phyloP scores from a whole-genome alignment of 2,797 vertebrate species.

The Liparis tanakae region DNA sequence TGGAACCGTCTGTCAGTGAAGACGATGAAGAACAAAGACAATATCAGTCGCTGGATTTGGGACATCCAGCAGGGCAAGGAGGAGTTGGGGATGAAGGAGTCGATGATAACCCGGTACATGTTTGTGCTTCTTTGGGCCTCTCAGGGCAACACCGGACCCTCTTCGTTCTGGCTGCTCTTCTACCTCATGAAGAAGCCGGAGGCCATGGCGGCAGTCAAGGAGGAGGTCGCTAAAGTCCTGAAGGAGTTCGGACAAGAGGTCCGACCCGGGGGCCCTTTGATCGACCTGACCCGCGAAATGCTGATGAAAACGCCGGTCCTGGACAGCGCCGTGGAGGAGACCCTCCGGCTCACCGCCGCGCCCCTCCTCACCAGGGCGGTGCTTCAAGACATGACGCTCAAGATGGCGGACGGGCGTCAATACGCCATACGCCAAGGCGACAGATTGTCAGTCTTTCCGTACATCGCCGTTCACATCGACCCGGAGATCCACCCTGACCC shows the following conservation, averaged over 20 bases:
- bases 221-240: constrained; percentile 81
- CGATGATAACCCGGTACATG: constrained; percentile 87
- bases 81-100: constrained; percentile 69
- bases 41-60: constrained; percentile 88
- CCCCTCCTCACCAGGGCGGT: constrained; percentile 85
- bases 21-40: constrained; percentile 78
- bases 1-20: constrained; percentile 82
- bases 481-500: constrained; percentile 90
- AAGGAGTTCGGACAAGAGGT: constrained; percentile 79
- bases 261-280: constrained; percentile 52
- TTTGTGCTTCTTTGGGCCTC: constrained; percentile 94
- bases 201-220: constrained; percentile 86
- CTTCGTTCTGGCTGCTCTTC: constrained; percentile 91
- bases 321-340: constrained; percentile 91
- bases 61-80: constrained; percentile 75
- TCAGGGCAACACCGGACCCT: constrained; percentile 91
- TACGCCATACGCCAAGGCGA: constrained; percentile 87
- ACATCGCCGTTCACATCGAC: constrained; percentile 86
- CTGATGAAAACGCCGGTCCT: constrained; percentile 84
- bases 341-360: constrained; percentile 82
- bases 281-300: constrained; percentile 84
- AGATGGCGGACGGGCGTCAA: constrained; percentile 77
- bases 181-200: constrained; percentile 90
- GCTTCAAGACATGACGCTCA: constrained; percentile 79
- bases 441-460: constrained; percentile 87